Evolutionary conservation across 2,113 vertebrate genomes (phyloP).

Genomic region (Jacana jacana): DNA sequence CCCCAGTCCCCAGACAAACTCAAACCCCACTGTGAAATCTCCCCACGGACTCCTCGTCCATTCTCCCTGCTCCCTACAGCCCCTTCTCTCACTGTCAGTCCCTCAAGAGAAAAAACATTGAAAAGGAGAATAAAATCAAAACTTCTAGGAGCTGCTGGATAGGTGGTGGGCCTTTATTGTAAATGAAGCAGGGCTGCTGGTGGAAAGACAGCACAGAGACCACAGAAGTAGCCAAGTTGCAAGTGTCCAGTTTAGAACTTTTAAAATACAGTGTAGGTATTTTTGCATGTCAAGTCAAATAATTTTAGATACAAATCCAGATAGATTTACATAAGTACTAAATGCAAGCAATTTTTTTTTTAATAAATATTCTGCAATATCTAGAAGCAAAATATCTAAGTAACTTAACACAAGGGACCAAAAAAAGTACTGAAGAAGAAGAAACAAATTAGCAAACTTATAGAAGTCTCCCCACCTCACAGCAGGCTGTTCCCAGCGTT

Average conservation of each 20-base stretch:
- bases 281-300: background rate
- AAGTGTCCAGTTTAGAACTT: background rate
- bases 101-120: background rate
- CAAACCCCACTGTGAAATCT: background rate
- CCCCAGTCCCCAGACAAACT: background rate
- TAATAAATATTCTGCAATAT: background rate
- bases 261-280: fast-evolving
- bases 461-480: background rate
- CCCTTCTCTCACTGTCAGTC: background rate
- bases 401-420: background rate
- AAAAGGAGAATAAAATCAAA: background rate
- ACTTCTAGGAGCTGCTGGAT: background rate
- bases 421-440: background rate
- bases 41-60: fast-evolving
- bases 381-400: background rate
- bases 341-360: background rate
- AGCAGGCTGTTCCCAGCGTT: background rate
- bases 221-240: background rate
- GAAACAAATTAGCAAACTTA: background rate
- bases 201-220: background rate
- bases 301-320: background rate
- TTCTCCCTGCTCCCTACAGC: background rate
- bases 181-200: background rate
- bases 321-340: background rate
- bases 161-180: background rate